Conservation (phyloP, 2,888 invertebrate genomes). For the Microchrysa polita region DNA sequence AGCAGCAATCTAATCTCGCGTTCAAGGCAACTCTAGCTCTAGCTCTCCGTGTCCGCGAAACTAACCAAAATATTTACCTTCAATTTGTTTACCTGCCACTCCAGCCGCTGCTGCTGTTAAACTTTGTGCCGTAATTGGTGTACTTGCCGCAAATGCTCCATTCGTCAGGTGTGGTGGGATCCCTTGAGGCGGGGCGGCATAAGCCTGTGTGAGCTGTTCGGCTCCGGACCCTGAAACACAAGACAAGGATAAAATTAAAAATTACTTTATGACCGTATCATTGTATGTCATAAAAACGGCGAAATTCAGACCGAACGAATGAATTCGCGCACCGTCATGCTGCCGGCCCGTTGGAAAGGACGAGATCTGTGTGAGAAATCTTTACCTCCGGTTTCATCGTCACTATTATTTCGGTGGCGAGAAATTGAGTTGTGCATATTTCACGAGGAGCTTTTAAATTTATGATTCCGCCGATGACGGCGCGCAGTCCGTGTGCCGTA, state of each 20-base stretch:
- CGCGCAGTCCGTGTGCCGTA: no score
- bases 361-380: conserved; percentile 19
- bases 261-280: conserved; percentile 43
- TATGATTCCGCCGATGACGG: conserved; percentile 30
- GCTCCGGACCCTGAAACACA: conserved; percentile 68
- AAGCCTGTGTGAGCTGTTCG: conserved; percentile 69
- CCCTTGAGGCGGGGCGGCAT: conserved; percentile 55
- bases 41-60: no score
- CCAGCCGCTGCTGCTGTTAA: conserved; percentile 78
- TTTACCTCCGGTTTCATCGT: conserved; percentile 18
- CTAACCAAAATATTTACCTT: conserved; percentile 69
- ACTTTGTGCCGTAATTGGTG: conserved; percentile 68
- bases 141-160: conserved; percentile 61
- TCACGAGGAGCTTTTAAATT: conserved; percentile 43
- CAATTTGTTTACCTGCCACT: conserved; percentile 90
- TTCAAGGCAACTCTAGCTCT: no score
- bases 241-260: conserved; percentile 40
- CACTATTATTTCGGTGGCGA: conserved; percentile 15
- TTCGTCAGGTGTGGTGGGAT: conserved; percentile 66
- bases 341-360: not conserved
- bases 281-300: conserved; percentile 36
- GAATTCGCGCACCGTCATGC: no score
- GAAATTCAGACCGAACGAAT: conserved; percentile 29
- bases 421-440: conserved; percentile 46
- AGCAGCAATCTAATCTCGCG: no score